These are phyloP conservation scores for Eurystomus glaucurus DNA, from an alignment of 2,797 vertebrate genomes.

Conservation along the genomic window DNA sequence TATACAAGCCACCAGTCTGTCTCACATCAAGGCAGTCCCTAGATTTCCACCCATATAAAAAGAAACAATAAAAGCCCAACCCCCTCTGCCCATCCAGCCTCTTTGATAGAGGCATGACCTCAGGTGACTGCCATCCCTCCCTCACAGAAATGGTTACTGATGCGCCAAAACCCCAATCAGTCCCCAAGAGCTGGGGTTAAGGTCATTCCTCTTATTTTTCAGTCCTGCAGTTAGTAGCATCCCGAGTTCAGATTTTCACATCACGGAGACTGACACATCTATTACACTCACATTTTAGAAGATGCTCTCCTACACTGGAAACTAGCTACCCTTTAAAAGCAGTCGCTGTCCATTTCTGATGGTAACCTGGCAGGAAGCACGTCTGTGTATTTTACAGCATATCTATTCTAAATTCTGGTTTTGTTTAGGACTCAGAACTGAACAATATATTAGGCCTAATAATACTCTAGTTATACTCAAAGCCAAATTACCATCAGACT, in stretches of 20 bases:
- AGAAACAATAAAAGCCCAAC: background rate
- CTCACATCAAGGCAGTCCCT: background rate
- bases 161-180: background rate
- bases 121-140: background rate
- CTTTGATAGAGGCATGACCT: background rate
- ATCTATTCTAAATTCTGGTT: background rate
- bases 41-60: background rate
- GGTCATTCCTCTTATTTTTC: background rate
- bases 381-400: accelerated
- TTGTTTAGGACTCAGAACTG: background rate
- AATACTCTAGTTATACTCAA: background rate
- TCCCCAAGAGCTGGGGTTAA: background rate
- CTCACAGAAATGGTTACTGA: accelerated
- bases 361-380: background rate
- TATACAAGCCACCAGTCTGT: background rate
- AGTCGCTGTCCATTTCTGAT: background rate
- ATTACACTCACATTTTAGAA: background rate
- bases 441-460: background rate
- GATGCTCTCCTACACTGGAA: background rate
- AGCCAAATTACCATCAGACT: background rate
- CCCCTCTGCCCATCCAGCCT: background rate
- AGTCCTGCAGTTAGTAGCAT: background rate
- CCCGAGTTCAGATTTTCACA: background rate
- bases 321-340: background rate
- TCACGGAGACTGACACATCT: background rate